Percentiles rank a stretch among this genome's conserved stretches.
phyloP scores from a whole-genome alignment of 2,888 invertebrate species.

The Meta bourneti region DNA sequence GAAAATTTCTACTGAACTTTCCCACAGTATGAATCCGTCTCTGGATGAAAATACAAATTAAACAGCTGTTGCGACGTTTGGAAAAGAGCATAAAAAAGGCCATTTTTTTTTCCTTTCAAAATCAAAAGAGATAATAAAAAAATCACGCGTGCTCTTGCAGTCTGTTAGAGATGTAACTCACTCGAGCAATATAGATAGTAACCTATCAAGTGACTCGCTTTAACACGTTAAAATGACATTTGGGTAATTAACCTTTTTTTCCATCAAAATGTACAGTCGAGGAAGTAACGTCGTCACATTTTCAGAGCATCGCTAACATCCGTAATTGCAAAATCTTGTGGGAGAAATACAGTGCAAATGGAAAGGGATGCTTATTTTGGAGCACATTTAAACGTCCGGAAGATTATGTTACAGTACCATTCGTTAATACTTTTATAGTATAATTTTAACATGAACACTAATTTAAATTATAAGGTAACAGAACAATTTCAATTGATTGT shows the following conservation, averaged over 20 bases:
- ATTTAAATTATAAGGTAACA: too few species aligned
- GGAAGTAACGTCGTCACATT: not conserved
- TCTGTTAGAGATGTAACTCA: constrained; percentile 16
- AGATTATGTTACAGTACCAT: too few species aligned
- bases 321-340: too few species aligned
- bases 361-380: too few species aligned
- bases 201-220: constrained; percentile 11
- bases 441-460: too few species aligned
- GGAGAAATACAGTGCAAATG: too few species aligned
- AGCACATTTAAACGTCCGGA: too few species aligned
- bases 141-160: not conserved
- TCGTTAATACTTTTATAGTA: too few species aligned
- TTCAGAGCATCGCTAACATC: too few species aligned
- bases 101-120: not conserved
- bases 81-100: not conserved
- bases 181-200: not conserved
- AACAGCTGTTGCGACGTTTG: not conserved
- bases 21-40: too few species aligned
- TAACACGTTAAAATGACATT: constrained; percentile 1
- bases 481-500: too few species aligned
- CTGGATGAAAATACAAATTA: not conserved
- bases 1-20: too few species aligned
- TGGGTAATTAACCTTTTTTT: not conserved
- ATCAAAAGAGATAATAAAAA: constrained; percentile 11
- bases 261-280: not conserved